Base-by-base conservation (phyloP, 2,888 invertebrate species). In the Chymomyza amoena region DNA sequence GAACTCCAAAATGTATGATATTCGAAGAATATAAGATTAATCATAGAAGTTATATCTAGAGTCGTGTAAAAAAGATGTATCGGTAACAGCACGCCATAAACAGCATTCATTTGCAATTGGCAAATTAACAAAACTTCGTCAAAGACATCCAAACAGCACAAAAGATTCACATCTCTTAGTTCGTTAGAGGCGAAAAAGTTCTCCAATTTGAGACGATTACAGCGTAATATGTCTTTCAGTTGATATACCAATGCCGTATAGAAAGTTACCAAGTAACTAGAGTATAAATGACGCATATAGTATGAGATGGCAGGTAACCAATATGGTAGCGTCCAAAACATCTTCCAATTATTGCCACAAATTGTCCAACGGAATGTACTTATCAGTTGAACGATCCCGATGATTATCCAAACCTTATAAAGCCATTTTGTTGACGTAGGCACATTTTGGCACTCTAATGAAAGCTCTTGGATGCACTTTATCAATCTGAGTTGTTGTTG, bases 251-350 rank as follows among this genome's bases (percentile, higher is more conserved):
- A 15, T n/a, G 60, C n/a, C 36, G 36, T 36, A 32, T 60, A 36
- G n/a, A 60, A 60, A 15, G 32, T 39, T 2, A 66, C 36, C 16
- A 66, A 36, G n/a, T 54, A 66, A n/a, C n/a, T 36, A 4, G 39
- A 28, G 7, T 61, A 52, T 2, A 56, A 3, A 20, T 54, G 15
- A n/a, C 61, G 54, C 4, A 61, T 10, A 3, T 13, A 28, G 9
- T 39, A 39, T 1, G 32, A 25, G 6, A 52, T 28, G 13, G 28
- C 51, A 6, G 32, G 52, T 15, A 65, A 3, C 10, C 56, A 16
- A 56, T 16, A 56, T 2, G 32, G 4, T 4, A 18, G 10, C 20
- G 39, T 51, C 56, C 64, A 64, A 13, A 52, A 51, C 3, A 9
- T 52, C 7, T 13, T 25, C 52, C 52, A 63, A 28, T 28, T 32